Conservation (phyloP, 2,888 invertebrate genomes). For the Oxytorus armatus region DNA sequence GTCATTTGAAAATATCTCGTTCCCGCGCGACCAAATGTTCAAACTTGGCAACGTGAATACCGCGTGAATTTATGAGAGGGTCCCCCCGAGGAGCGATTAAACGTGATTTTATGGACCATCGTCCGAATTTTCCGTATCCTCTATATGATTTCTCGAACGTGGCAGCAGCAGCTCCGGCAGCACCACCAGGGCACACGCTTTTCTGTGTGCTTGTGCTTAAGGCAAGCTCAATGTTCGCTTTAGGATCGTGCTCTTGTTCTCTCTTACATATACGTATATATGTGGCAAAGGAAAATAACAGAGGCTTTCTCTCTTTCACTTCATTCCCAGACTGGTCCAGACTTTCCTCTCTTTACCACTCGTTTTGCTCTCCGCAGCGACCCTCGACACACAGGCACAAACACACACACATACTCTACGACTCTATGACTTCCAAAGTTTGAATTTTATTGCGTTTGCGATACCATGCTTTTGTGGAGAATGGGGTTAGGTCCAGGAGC, state of each 20-base stretch:
- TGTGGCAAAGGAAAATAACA: constrained; percentile 23
- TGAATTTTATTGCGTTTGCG: constrained; percentile 57
- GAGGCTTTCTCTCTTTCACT: constrained; percentile 1
- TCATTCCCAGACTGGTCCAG: constrained; percentile 43
- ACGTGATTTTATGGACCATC: constrained; percentile 59
- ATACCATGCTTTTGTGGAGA: background rate
- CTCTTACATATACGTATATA: background rate
- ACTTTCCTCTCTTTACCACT: constrained; percentile 39
- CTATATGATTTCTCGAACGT: constrained; percentile 36
- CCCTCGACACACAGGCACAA: background rate
- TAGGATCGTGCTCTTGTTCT: background rate
- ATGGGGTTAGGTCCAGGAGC: background rate
- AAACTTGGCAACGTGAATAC: constrained; percentile 42
- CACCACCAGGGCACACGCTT: too few species aligned
- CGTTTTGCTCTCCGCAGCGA: constrained; percentile 16
- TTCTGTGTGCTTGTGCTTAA: too few species aligned
- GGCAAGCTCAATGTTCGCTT: too few species aligned
- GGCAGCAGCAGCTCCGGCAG: constrained; percentile 1
- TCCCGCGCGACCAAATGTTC: constrained; percentile 27
- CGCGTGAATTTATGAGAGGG: constrained; percentile 49
- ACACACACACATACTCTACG: background rate
- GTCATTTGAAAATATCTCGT: constrained; percentile 1
- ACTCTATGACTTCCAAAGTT: constrained; percentile 48
- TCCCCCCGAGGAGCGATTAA: constrained; percentile 49
- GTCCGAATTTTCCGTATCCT: constrained; percentile 49